A percentile compares a stretch with the other conserved stretches of the same genome.
These are phyloP conservation scores for Rhadina sibilatrix DNA, from an alignment of 2,113 vertebrate species.

Conservation along the genomic window DNA sequence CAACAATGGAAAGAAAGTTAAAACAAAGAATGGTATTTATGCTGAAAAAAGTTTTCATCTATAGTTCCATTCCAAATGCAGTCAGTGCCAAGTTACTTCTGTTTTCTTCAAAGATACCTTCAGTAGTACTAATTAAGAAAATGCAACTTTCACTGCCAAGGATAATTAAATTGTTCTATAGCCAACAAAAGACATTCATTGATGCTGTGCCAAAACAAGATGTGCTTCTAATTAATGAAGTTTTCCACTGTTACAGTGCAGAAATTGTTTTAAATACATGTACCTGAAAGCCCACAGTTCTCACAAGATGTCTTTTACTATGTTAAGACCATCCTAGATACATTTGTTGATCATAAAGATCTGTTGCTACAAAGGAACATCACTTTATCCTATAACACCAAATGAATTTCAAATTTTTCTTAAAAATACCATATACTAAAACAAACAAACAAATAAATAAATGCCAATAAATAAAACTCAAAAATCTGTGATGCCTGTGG, in stretches of 20 bases:
- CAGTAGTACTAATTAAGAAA: constrained; percentile 1
- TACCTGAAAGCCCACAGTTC: background rate
- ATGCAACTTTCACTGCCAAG: background rate
- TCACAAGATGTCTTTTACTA: background rate
- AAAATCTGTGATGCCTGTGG: background rate
- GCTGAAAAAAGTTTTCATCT: background rate
- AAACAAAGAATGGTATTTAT: background rate
- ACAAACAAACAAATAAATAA: background rate
- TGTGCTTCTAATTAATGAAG: background rate
- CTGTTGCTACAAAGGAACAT: background rate
- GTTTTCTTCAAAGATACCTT: background rate
- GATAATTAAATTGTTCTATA: background rate
- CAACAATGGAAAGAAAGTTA: background rate
- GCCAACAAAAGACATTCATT: background rate
- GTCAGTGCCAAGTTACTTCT: background rate
- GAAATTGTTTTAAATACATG: background rate
- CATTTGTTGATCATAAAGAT: background rate
- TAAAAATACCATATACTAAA: background rate
- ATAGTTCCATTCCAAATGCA: background rate
- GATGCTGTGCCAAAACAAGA: background rate
- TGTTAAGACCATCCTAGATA: background rate
- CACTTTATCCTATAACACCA: background rate
- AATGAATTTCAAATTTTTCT: background rate
- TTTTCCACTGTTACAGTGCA: background rate
- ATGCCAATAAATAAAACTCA: background rate